Evolutionary conservation across 2,113 vertebrate species (phyloP).

Genomic region (Caretta caretta): DNA sequence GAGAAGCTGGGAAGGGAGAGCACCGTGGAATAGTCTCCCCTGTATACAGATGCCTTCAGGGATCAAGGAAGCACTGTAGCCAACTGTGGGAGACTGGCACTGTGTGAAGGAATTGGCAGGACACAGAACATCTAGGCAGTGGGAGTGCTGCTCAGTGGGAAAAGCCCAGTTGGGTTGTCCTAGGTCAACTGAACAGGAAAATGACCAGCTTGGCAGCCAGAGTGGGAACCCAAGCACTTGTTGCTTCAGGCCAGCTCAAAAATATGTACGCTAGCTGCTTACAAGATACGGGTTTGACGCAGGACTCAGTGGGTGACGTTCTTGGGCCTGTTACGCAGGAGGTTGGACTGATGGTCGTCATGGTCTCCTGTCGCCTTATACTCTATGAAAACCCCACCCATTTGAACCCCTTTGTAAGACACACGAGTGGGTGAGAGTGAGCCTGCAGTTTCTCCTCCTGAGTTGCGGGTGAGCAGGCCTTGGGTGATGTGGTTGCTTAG

Average conservation of each 20-base stretch:
- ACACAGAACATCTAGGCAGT: neutral
- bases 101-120: neutral
- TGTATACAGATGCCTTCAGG: neutral
- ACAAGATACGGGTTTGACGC: neutral
- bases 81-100: neutral
- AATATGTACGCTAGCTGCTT: neutral
- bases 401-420: neutral
- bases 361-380: neutral
- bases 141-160: neutral
- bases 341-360: neutral
- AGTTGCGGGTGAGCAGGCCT: neutral
- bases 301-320: neutral
- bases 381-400: neutral
- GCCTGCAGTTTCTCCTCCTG: neutral
- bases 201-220: neutral
- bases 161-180: neutral
- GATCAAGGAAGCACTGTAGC: neutral
- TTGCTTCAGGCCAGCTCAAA: neutral
- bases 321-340: neutral
- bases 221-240: neutral
- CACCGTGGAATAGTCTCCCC: neutral
- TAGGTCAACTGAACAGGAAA: neutral
- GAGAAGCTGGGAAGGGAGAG: neutral
- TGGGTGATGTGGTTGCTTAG: neutral
- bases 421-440: neutral